Conservation (phyloP, 2,113 vertebrate genomes). For the Lagopus leucura region DNA sequence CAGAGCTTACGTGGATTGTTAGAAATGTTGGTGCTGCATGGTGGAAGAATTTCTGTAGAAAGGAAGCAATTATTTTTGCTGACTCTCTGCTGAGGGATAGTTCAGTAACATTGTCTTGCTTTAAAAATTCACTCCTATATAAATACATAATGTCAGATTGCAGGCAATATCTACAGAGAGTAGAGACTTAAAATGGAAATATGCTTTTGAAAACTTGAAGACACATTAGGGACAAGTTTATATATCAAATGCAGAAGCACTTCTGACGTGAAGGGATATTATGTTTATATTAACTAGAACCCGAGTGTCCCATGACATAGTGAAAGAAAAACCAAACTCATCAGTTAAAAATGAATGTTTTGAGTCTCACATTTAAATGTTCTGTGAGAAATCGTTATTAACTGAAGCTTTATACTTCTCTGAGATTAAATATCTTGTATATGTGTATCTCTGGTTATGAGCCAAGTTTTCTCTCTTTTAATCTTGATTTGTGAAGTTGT, state of each 20-base stretch:
- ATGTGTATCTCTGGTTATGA: conserved; percentile 40
- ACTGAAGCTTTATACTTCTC: conserved; percentile 10
- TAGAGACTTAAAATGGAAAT: not conserved
- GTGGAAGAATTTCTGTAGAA: not conserved
- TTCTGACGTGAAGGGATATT: not conserved
- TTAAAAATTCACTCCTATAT: not conserved
- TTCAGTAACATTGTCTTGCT: not conserved
- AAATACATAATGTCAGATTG: not conserved
- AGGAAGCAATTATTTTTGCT: conserved; percentile 6
- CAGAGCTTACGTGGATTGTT: not conserved
- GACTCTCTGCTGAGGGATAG: not conserved
- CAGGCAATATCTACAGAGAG: not conserved
- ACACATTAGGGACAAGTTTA: not conserved
- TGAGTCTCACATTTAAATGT: not conserved
- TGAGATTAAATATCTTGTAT: not conserved
- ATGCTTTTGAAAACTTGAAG: conserved; percentile 30
- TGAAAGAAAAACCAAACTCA: not conserved
- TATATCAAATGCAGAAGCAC: conserved; percentile 4
- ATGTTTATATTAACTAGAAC: conserved; percentile 35
- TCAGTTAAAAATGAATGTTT: not conserved
- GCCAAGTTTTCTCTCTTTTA: conserved; percentile 54
- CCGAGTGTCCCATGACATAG: not conserved
- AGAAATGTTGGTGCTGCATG: not conserved
- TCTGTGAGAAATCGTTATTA: not conserved
- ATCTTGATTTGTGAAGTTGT: conserved; percentile 68